Conservation (phyloP, 1,140 invertebrate species). For the Mercenaria mercenaria region DNA sequence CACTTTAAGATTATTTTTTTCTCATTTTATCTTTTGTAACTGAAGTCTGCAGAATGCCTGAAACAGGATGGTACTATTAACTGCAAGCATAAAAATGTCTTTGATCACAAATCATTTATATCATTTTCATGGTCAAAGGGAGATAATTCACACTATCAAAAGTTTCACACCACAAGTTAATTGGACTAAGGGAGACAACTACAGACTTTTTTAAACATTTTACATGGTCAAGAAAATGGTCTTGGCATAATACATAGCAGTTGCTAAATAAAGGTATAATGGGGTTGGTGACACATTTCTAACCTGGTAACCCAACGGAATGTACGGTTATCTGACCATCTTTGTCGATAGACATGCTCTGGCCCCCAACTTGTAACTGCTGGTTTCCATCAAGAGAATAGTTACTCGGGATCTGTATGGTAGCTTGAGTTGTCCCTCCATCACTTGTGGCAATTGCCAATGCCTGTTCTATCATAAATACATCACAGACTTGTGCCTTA, state of each 20-base stretch:
- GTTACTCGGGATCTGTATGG: constrained; percentile 79
- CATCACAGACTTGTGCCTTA: constrained; percentile 79
- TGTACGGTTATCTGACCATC: constrained; percentile 75
- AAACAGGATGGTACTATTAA: not conserved
- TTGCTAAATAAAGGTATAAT: too few species aligned
- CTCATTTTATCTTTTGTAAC: not conserved
- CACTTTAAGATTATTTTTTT: not conserved
- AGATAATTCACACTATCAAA: not conserved
- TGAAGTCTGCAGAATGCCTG: not conserved
- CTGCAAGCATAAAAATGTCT: not conserved
- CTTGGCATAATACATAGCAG: too few species aligned
- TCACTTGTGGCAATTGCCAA: constrained; percentile 79
- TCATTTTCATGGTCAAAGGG: not conserved
- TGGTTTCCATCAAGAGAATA: constrained; percentile 62
- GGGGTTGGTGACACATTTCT: not conserved
- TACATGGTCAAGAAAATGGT: too few species aligned
- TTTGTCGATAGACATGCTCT: constrained; percentile 68
- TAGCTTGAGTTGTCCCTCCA: constrained; percentile 80
- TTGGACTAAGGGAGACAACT: not conserved
- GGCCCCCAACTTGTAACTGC: constrained; percentile 72
- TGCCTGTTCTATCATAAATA: constrained; percentile 84
- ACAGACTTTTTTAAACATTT: too few species aligned
- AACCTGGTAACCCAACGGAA: constrained; percentile 73
- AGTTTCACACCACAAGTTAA: not conserved
- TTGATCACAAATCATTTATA: not conserved